These are phyloP conservation scores for Rynchops niger DNA, from an alignment of 2,113 vertebrate species.

Conservation along the genomic window DNA sequence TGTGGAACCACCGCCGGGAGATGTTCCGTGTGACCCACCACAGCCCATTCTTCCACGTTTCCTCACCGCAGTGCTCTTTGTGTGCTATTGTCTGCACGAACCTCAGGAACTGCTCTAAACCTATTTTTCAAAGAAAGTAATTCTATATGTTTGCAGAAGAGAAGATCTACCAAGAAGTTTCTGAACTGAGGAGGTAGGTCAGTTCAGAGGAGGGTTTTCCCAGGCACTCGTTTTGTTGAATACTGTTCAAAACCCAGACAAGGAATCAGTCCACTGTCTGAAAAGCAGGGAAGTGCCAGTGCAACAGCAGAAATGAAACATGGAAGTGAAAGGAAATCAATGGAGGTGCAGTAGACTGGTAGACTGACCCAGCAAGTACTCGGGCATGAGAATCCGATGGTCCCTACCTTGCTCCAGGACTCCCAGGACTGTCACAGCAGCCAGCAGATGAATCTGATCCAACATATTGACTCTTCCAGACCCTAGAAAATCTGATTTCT, in stretches of 20 bases:
- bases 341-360: background rate
- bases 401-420: constrained; percentile 84
- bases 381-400: accelerated
- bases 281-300: background rate
- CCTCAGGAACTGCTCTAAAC: background rate
- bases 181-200: background rate
- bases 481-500: background rate
- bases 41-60: background rate
- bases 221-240: background rate
- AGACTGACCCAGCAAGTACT: background rate
- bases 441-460: constrained; percentile 72
- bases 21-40: accelerated
- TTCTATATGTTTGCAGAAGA: background rate
- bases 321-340: background rate
- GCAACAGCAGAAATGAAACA: background rate
- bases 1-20: background rate
- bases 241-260: background rate
- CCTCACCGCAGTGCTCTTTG: accelerated
- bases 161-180: background rate
- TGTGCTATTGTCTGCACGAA: accelerated
- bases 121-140: background rate
- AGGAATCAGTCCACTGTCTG: background rate
- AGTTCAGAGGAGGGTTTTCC: background rate
- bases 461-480: constrained; percentile 60
- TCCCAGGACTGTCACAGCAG: constrained; percentile 76